Base-by-base conservation (phyloP, 2,113 vertebrate species). In the Phylloscopus whistleri region DNA sequence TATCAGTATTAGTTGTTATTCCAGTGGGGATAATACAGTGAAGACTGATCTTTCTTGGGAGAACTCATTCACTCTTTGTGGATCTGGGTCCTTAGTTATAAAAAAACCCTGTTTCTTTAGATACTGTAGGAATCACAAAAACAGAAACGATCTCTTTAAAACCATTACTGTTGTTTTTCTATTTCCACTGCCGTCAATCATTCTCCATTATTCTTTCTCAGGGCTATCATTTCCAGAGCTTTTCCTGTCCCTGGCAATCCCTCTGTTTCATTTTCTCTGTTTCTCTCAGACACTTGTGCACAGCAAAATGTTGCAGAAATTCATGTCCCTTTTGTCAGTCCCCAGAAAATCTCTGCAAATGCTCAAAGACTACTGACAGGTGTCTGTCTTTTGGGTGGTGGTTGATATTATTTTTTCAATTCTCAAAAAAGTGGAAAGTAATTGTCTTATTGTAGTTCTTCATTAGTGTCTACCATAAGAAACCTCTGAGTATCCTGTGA, bases 121-220 rank as follows among this genome's bases (percentile, higher is more conserved):
- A 48, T 68, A 52, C 9, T 22, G 6, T 33, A 52, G 7, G 16
- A 74, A 75, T 91, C 52, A 72, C 35, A 77, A 23, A 94, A 85
- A 82, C 26, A 78, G 62, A 82, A 91, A 56, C 0, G 6, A 89
- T 87, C 4, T 59, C 77, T 82, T 87, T 91, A 59, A 82, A 95
- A 24, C 13, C 31, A 43, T 72, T 91, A 66, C 16, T 59, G 3
- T 85, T 88, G 80, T 74, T 75, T 75, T 16, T 15, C 35, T 78
- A 17, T 87, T 93, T 87, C 30, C 27, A 63, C 35, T 63, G 55
- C 31, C 0, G 2, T 43, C 0, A 4, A 48, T 87, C 64, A 35
- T 68, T 87, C 77, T 84, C 87, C 62, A 72, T 78, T 87, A 79
- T 76, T 85, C 41, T 72, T 93, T 93, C 70, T 75, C 66, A 82